Evolutionary conservation across 2,113 vertebrate genomes (phyloP).

Genomic region (Thunnus maccoyii): DNA sequence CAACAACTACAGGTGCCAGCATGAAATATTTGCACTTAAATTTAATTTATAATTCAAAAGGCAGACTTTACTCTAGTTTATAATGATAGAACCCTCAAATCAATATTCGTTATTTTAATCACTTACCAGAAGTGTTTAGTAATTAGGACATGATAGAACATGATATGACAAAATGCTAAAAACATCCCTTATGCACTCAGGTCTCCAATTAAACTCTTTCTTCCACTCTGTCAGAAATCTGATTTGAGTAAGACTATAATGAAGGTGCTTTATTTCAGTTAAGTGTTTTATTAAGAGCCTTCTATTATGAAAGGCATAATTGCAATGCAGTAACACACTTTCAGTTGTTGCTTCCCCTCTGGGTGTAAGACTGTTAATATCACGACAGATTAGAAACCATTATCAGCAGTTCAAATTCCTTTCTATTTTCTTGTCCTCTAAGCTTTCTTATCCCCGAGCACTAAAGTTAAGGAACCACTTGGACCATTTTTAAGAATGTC

Average conservation of each 20-base stretch:
- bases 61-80: neutral
- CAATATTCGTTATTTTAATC: neutral
- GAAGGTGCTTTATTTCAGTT: slow-evolving; percentile 20
- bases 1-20: slow-evolving; percentile 85
- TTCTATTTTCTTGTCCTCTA: slow-evolving; percentile 4
- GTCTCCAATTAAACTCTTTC: slow-evolving; percentile 9
- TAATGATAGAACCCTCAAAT: neutral
- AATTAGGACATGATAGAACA: slow-evolving; percentile 10
- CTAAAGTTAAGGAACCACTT: slow-evolving; percentile 36
- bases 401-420: slow-evolving; percentile 31
- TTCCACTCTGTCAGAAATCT: slow-evolving; percentile 26
- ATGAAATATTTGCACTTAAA: neutral
- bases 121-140: neutral
- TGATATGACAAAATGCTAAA: neutral
- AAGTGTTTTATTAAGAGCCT: slow-evolving; percentile 31
- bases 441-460: slow-evolving; percentile 21
- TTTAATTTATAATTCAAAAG: neutral
- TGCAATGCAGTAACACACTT: slow-evolving; percentile 15
- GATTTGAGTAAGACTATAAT: slow-evolving; percentile 33
- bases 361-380: slow-evolving; percentile 23
- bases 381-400: slow-evolving; percentile 29
- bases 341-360: slow-evolving; percentile 13
- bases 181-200: slow-evolving; percentile 2
- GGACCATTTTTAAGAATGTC: slow-evolving; percentile 43
- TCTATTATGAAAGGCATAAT: slow-evolving; percentile 42